Conservation (phyloP, 2,888 invertebrate genomes). For the Agrotis segetum region DNA sequence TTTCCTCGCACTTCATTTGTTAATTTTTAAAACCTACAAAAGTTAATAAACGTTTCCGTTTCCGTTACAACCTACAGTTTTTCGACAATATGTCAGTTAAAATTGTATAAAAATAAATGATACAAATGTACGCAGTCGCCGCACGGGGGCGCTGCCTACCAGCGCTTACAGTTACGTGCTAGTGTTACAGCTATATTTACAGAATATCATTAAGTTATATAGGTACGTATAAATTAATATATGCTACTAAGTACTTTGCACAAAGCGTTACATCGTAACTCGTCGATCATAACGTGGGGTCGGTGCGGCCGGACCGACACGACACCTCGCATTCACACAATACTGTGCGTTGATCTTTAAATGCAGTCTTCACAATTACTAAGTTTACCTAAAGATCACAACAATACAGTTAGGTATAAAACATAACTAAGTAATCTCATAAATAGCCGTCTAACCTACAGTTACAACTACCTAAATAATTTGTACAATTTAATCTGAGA, state of each 20-base stretch:
- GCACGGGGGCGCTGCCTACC: slow-evolving; percentile 71
- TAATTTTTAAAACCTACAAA: slow-evolving; percentile 69
- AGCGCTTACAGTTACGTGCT: slow-evolving; percentile 62
- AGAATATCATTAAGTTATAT: slow-evolving; percentile 83
- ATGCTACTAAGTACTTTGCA: slow-evolving; percentile 91
- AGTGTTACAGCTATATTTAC: slow-evolving; percentile 85
- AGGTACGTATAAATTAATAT: slow-evolving; percentile 89
- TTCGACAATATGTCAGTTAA: slow-evolving; percentile 88
- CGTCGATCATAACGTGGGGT: slow-evolving; percentile 81
- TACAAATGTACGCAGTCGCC: slow-evolving; percentile 77
- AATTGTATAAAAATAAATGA: slow-evolving; percentile 88
- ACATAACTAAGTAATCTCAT: slow-evolving; percentile 89
- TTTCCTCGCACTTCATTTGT: slow-evolving; percentile 59
- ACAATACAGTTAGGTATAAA: slow-evolving; percentile 84
- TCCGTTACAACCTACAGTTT: slow-evolving; percentile 82
- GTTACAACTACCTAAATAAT: slow-evolving; percentile 86
- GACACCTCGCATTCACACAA: slow-evolving; percentile 66
- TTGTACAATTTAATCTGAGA: slow-evolving; percentile 89
- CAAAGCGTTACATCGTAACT: slow-evolving; percentile 86
- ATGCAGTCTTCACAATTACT: slow-evolving; percentile 87
- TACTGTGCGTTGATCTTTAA: slow-evolving; percentile 83
- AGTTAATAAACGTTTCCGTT: slow-evolving; percentile 75
- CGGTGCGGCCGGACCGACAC: slow-evolving; percentile 61
- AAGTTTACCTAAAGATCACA: slow-evolving; percentile 86
- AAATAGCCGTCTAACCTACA: slow-evolving; percentile 86